Evolutionary conservation across 2,113 vertebrate species (phyloP), one percentile per base, ranked within the genome.

Genomic region (Ammodytes marinus): DNA sequence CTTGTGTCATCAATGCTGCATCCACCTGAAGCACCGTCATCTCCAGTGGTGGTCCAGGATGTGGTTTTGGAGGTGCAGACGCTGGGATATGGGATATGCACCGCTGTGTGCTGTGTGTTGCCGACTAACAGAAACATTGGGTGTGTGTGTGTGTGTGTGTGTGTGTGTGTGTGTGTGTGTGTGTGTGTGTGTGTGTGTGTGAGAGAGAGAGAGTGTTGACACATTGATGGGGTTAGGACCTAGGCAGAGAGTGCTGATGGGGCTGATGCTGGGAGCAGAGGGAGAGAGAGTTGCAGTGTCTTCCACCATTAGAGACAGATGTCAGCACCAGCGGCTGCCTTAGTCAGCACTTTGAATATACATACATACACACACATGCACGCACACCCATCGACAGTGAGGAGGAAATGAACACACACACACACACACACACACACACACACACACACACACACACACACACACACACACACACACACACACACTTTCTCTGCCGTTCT

Each of bases 311-410:
- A 85, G 83, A 85, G 90, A 89, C 87, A 90, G 83, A 90, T 88
- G 87, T 93, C 92, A 94, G 93, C 92, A 92, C 58, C 83, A 59
- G 46, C 79, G 49, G 80, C 87, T 79, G 81, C 91, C 81, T 86
- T 69, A 79, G 90, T 95, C 92, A 93, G 93, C 92, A 87, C 57
- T 90, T 76, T 86, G 85, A 80, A 50, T 39, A 1, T 45, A 85
- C 74, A 82, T 46, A 69, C 59, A 83, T 61, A 50, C 60, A 68
- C 79, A 60, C 72, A 69, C 61, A 17, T 42, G 59, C 74, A 78
- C 69, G 42, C 59, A 71, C 50, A 66, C 61, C 17, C 61, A 39
- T 61, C 27, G 27, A 27, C 27, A 27, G 27, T 27, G 27, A 27
- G 27, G 27, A 27, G 27, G 27, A 27, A 27, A 27, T 27, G 27